These are phyloP conservation scores for Poeciliopsis turrubarensis DNA, from an alignment of 2,113 vertebrate genomes.

Conservation along the genomic window DNA sequence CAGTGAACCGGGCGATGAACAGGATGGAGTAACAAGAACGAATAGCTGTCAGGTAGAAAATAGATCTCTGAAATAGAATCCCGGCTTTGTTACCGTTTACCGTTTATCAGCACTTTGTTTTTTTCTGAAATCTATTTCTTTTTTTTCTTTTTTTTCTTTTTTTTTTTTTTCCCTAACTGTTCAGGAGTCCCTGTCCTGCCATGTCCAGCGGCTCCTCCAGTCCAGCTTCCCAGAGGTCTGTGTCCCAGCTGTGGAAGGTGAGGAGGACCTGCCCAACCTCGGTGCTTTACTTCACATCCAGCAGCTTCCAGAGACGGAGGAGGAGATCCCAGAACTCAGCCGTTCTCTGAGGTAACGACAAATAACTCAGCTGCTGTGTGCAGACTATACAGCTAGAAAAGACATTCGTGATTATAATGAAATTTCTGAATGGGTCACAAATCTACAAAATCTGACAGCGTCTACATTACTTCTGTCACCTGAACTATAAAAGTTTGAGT, in stretches of 20 bases:
- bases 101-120: neutral
- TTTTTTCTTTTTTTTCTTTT: neutral
- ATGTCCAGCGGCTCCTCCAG: slow-evolving; percentile 87
- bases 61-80: neutral
- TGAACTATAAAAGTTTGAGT: too few species aligned
- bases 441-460: neutral
- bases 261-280: slow-evolving; percentile 75
- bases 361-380: neutral
- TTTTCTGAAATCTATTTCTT: neutral
- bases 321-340: slow-evolving; percentile 48
- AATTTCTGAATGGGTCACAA: neutral
- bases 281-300: slow-evolving; percentile 76
- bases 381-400: neutral
- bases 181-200: slow-evolving; percentile 83
- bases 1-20: slow-evolving; percentile 81
- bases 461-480: too few species aligned
- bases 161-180: neutral
- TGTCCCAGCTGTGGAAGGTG: slow-evolving; percentile 71
- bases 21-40: slow-evolving; percentile 70
- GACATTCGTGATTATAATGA: neutral
- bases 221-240: slow-evolving; percentile 84
- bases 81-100: neutral
- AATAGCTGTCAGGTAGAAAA: slow-evolving; percentile 81
- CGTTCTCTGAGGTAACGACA: slow-evolving; percentile 79
- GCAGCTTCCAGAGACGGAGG: slow-evolving; percentile 58